Evolutionary conservation across 2,797 vertebrate species (phyloP).

Genomic region (Graptemys geographica): DNA sequence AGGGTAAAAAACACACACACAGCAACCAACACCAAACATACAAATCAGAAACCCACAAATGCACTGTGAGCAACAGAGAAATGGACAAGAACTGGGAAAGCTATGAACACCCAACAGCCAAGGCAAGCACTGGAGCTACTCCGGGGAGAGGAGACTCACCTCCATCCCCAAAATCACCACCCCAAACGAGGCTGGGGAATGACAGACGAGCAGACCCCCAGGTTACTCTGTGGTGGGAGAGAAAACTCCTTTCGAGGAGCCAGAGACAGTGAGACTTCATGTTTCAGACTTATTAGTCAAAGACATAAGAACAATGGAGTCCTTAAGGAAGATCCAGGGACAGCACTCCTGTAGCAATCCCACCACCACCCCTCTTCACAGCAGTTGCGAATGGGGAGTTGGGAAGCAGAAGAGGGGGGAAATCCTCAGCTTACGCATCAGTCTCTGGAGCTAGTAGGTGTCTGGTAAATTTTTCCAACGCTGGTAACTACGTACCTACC

Average conservation of each 20-base stretch:
- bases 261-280: constrained; percentile 14
- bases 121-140: background rate
- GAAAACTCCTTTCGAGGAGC: constrained; percentile 41
- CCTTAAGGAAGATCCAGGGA: background rate
- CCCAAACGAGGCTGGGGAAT: background rate
- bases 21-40: background rate
- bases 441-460: background rate
- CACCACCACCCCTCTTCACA: background rate
- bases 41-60: background rate
- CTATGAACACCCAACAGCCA: background rate
- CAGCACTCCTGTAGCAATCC: constrained; percentile 31
- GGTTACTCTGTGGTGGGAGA: background rate
- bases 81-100: background rate
- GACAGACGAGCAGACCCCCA: background rate
- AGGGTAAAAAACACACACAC: background rate
- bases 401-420: accelerated
- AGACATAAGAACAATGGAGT: background rate
- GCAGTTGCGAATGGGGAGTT: background rate
- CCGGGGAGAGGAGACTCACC: background rate
- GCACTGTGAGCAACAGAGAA: background rate
- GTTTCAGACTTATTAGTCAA: constrained; percentile 34
- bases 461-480: background rate
- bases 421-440: background rate
- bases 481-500: background rate
- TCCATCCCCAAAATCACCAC: background rate